A percentile compares a stretch with the other conserved stretches of the same genome.
phyloP scores from a whole-genome alignment of 2,888 invertebrate species.

The Theretra japonica region DNA sequence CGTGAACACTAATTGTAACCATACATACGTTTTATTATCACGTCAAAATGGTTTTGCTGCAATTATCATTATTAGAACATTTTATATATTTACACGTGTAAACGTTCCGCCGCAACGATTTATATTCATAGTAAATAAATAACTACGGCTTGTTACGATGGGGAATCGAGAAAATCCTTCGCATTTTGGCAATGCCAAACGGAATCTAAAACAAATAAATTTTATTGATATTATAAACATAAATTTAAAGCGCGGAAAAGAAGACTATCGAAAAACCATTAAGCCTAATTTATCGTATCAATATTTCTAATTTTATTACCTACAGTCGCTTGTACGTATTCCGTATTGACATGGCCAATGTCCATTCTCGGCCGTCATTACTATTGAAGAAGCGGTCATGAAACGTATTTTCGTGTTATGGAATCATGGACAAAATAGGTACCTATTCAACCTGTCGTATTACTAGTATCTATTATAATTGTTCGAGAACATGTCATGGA shows the following conservation, averaged over 20 bases:
- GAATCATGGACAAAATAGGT: background rate
- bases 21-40: conserved; percentile 27
- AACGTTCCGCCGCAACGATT: conserved; percentile 7
- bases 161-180: background rate
- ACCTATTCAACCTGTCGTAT: background rate
- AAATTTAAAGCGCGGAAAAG: conserved; percentile 41
- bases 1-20: conserved; percentile 33
- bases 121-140: conserved; percentile 16
- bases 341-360: conserved; percentile 33
- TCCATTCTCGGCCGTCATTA: background rate
- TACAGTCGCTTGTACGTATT: conserved; percentile 19
- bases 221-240: conserved; percentile 45
- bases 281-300: conserved; percentile 42
- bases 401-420: background rate
- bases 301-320: conserved; percentile 41
- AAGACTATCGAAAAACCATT: conserved; percentile 38
- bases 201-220: conserved; percentile 31
- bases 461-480: background rate
- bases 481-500: background rate
- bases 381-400: background rate
- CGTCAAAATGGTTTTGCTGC: conserved; percentile 24
- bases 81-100: conserved; percentile 24
- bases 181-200: background rate
- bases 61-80: conserved; percentile 28
- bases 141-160: background rate